These are phyloP conservation scores for Limnodromus scolopaceus DNA, from an alignment of 2,797 vertebrate genomes.

Conservation along the genomic window DNA sequence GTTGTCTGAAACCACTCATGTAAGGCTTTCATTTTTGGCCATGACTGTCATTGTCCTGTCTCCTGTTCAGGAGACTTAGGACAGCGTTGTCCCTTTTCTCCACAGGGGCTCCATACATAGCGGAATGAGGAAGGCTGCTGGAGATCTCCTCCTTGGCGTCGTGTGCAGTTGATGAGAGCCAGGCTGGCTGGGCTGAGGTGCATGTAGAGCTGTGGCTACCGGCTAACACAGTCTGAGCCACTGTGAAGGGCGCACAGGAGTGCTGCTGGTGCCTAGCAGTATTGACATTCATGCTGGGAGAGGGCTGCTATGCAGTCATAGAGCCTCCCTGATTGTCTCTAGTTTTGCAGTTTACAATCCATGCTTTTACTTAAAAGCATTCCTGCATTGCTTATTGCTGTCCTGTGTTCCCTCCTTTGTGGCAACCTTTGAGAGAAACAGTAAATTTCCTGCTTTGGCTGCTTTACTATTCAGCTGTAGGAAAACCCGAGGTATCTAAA, in stretches of 20 bases:
- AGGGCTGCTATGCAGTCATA: rapidly evolving
- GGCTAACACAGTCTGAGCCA: background rate
- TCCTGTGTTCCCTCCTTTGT: background rate
- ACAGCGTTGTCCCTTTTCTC: background rate
- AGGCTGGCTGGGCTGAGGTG: background rate
- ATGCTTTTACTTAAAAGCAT: background rate
- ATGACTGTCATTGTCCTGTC: background rate
- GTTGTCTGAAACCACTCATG: background rate
- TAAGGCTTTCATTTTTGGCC: background rate
- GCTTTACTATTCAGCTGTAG: background rate
- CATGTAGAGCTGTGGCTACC: rapidly evolving
- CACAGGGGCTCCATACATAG: rapidly evolving
- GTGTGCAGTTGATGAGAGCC: background rate
- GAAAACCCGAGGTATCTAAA: background rate
- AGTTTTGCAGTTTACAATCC: background rate
- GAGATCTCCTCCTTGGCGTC: rapidly evolving
- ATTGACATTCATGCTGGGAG: background rate
- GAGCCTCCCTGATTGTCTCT: background rate
- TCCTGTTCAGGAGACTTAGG: background rate
- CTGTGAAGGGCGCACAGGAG: rapidly evolving
- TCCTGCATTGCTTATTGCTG: background rate
- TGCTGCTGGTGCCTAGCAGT: background rate
- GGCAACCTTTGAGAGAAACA: background rate
- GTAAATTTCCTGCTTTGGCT: background rate
- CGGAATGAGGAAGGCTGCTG: background rate